Evolutionary conservation across 2,888 invertebrate genomes (phyloP).

Genomic region (Plagodis pulveraria): DNA sequence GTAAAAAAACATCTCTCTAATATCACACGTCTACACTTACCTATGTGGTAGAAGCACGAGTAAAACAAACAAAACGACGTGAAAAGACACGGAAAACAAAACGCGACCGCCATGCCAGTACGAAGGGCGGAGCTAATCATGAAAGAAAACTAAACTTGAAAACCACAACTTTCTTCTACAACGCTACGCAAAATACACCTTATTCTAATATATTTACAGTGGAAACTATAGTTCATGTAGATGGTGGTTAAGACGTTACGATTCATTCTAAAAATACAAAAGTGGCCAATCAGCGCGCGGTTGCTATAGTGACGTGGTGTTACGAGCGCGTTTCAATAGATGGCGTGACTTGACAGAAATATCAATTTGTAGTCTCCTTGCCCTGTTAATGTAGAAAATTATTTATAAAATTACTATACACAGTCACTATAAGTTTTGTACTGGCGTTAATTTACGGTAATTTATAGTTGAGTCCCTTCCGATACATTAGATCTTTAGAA

Average conservation of each 20-base stretch:
- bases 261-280: slow-evolving; percentile 44
- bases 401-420: too few species aligned
- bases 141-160: slow-evolving; percentile 44
- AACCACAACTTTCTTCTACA: slow-evolving; percentile 24
- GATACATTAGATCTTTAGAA: too few species aligned
- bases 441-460: too few species aligned
- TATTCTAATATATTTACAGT: slow-evolving; percentile 49
- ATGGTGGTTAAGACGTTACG: slow-evolving; percentile 57
- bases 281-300: slow-evolving; percentile 80
- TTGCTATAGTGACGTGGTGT: slow-evolving; percentile 70
- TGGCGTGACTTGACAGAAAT: slow-evolving; percentile 55
- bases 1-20: slow-evolving; percentile 30
- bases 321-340: slow-evolving; percentile 57
- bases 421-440: too few species aligned
- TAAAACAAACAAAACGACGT: slow-evolving; percentile 54
- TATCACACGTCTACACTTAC: slow-evolving; percentile 30
- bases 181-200: slow-evolving; percentile 54
- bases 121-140: slow-evolving; percentile 80
- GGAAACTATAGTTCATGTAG: slow-evolving; percentile 52
- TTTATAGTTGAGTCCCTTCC: too few species aligned
- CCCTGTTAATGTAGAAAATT: too few species aligned
- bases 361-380: slow-evolving; percentile 17
- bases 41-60: slow-evolving; percentile 25
- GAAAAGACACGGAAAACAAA: slow-evolving; percentile 58
- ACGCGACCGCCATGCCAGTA: slow-evolving; percentile 73